These are phyloP conservation scores for Neogobius melanostomus DNA, from an alignment of 2,113 vertebrate genomes.

Conservation along the genomic window DNA sequence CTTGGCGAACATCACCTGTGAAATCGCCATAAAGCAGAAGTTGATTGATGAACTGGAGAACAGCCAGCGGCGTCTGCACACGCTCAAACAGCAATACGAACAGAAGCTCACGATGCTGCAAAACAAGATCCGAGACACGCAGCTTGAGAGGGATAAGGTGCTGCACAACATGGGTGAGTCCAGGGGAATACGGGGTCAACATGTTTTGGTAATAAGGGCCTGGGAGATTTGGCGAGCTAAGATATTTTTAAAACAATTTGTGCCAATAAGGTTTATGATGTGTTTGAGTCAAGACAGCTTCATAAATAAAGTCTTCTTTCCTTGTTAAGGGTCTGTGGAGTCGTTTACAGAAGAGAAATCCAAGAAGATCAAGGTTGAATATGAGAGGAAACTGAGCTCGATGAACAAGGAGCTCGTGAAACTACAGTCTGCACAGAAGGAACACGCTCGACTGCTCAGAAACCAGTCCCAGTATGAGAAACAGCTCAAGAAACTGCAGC, in stretches of 20 bases:
- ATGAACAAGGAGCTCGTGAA: slow-evolving; percentile 98
- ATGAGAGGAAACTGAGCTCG: slow-evolving; percentile 91
- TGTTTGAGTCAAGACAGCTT: too few relatives aligned
- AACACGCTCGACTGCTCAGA: slow-evolving; percentile 92
- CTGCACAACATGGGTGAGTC: slow-evolving; percentile 92
- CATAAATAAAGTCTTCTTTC: neutral
- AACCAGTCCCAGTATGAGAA: slow-evolving; percentile 98
- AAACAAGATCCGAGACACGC: slow-evolving; percentile 95
- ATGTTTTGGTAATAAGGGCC: too few relatives aligned
- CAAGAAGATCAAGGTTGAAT: slow-evolving; percentile 91
- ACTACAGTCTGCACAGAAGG: slow-evolving; percentile 93
- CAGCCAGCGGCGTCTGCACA: slow-evolving; percentile 94
- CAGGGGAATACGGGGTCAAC: too few relatives aligned
- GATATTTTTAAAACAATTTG: too few relatives aligned
- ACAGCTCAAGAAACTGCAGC: slow-evolving; percentile 92
- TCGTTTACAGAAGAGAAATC: slow-evolving; percentile 93
- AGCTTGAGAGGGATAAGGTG: slow-evolving; percentile 95
- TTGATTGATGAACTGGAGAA: slow-evolving; percentile 98
- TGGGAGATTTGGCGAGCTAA: too few relatives aligned
- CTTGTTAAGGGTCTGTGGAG: slow-evolving; percentile 87
- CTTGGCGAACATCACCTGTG: slow-evolving; percentile 97
- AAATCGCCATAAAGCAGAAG: slow-evolving; percentile 99
- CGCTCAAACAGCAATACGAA: slow-evolving; percentile 94
- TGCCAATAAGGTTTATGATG: too few relatives aligned
- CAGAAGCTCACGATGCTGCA: slow-evolving; percentile 96